phyloP scores from a whole-genome alignment of 1,140 invertebrate species.

The Bursaphelenchus mucronatus region DNA sequence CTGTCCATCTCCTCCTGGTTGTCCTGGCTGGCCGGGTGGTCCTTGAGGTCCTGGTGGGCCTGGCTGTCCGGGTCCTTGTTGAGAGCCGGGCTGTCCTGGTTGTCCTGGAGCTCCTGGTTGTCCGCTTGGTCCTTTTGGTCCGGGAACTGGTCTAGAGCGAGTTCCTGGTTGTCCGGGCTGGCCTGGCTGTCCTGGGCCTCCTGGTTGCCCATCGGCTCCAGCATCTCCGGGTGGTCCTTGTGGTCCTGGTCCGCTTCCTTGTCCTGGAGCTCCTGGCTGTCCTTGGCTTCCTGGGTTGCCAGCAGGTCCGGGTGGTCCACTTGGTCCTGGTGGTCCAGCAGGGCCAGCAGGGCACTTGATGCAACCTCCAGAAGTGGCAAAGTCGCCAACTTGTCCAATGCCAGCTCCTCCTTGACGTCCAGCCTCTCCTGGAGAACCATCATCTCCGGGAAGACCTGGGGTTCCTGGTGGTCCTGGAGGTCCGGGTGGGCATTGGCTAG shows the following conservation, averaged over 20 bases:
- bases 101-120: too few relatives aligned
- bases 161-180: too few relatives aligned
- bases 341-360: constrained; percentile 21
- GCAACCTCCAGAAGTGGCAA: constrained; percentile 9
- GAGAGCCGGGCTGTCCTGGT: too few relatives aligned
- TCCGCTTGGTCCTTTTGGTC: too few relatives aligned
- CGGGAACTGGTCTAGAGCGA: too few relatives aligned
- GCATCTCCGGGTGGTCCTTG: background rate
- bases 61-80: constrained; percentile 22
- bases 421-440: constrained; percentile 30
- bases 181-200: too few relatives aligned
- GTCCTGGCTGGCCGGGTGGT: constrained; percentile 22
- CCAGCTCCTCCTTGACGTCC: constrained; percentile 14
- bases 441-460: constrained; percentile 33
- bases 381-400: constrained; percentile 5
- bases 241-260: constrained; percentile 12
- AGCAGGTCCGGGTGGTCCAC: constrained; percentile 28
- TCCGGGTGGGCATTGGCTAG: constrained; percentile 12
- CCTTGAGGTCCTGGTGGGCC: constrained; percentile 19
- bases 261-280: background rate
- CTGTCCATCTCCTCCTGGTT: constrained; percentile 20
- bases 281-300: constrained; percentile 22
- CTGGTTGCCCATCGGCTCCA: background rate
- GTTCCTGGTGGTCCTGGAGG: constrained; percentile 16
- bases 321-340: constrained; percentile 23